phyloP scores from a whole-genome alignment of 2,888 invertebrate species.

The Trichacis sp. region DNA sequence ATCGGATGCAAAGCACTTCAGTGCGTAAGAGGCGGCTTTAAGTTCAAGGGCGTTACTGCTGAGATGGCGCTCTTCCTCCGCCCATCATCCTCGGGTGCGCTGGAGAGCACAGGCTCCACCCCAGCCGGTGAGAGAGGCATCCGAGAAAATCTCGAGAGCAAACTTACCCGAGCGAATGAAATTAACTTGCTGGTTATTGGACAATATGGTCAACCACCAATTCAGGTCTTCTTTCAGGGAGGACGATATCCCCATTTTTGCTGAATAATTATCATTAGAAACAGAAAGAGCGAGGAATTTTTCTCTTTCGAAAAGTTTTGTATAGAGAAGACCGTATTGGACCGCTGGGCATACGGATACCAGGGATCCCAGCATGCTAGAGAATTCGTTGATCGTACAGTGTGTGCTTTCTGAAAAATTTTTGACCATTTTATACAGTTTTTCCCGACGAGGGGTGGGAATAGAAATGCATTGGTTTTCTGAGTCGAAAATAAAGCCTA shows the following conservation, averaged over 20 bases:
- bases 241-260: neutral
- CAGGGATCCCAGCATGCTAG: constrained; percentile 23
- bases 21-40: no score
- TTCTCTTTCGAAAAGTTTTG: no score
- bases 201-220: constrained; percentile 9
- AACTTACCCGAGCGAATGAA: neutral
- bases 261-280: neutral
- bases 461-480: constrained; percentile 8
- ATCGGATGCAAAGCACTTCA: no score
- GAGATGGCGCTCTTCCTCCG: no score
- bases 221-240: neutral
- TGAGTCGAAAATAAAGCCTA: constrained; percentile 22
- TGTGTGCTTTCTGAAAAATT: no score
- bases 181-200: neutral
- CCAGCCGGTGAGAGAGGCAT: no score
- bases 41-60: no score
- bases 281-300: constrained; percentile 1
- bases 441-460: neutral
- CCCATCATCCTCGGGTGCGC: no score
- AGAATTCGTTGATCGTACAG: constrained; percentile 10
- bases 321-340: constrained; percentile 19
- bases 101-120: no score
- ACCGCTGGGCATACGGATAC: constrained; percentile 26
- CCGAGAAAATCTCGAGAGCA: constrained; percentile 3
- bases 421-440: constrained; percentile 4